Base-by-base conservation (phyloP, 2,113 vertebrate species). In the Rhadina sibilatrix region DNA sequence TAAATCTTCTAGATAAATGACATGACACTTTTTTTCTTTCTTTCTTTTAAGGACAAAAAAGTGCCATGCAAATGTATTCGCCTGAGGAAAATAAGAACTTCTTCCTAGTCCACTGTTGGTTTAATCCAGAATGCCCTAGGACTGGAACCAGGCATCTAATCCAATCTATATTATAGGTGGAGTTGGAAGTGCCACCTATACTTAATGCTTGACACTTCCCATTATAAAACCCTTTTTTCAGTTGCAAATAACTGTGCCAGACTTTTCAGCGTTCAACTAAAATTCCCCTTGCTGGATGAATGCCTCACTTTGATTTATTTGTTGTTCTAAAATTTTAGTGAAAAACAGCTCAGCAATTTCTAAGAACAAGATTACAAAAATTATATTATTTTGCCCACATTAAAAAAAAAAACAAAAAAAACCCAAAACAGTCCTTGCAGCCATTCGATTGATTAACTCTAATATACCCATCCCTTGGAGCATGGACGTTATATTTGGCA, bases 101-200 rank as follows among this genome's bases (percentile, higher is more conserved):
- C 56, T 64, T 92, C 86, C 37, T 93, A 64, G 56, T 89, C 49
- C 40, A 35, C 65, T 65, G 25, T 54, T 74, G 20, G 46, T 87
- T 94, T 93, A 82, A 92, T 81, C 60, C 80, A 90, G 80, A 94
- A 63, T 35, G 40, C 61, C 42, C n/a, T 65, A 87, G 88, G 86
- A 95, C 46, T 69, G 57, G 72, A 93, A 78, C 25, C 69, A 92
- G 61, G 40, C 61, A 96, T 90, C 83, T 82, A 86, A 86, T 86
- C 72, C 85, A 92, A 89, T 65, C 82, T 90, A 20, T 84, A 49
- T 72, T 90, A 71, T 75, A 90, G 96, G 90, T 19, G 16, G 80
- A 92, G 83, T 47, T 97, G 90, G 88, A 96, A 94, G 60, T 94
- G 86, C 86, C 90, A 96, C 96, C 96, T 96, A 84, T 76, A 87